Evolutionary conservation across 2,888 invertebrate genomes (phyloP).

Genomic region (Polyploca ridens): DNA sequence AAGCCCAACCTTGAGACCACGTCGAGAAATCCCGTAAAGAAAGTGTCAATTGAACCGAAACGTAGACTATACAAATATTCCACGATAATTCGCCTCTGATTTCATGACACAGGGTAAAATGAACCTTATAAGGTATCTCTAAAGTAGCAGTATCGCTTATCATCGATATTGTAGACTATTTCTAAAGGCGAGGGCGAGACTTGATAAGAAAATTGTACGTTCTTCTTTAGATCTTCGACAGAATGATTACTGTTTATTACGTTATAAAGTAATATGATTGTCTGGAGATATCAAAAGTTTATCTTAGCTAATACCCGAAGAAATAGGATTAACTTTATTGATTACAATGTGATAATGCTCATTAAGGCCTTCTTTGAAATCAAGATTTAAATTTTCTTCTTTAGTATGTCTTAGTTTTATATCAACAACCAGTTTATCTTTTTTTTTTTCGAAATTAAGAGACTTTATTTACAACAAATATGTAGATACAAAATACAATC

Average conservation of each 20-base stretch:
- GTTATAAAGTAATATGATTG: neutral
- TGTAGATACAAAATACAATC: no score
- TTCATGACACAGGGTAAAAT: neutral
- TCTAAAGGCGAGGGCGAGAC: neutral
- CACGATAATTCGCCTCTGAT: neutral
- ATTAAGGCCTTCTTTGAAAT: no score
- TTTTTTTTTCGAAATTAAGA: no score
- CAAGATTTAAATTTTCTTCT: no score
- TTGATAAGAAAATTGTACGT: neutral
- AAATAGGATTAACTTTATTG: no score
- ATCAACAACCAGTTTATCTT: no score
- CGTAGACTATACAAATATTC: neutral
- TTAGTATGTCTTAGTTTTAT: no score
- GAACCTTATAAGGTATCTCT: neutral
- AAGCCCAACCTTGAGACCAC: constrained; percentile 1
- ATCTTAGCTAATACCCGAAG: no score
- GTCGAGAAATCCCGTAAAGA: neutral
- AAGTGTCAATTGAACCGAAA: constrained; percentile 1
- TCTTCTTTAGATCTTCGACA: neutral
- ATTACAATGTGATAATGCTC: no score
- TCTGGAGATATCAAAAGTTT: neutral
- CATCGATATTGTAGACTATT: neutral
- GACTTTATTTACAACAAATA: no score
- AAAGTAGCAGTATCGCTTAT: neutral
- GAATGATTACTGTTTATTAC: constrained; percentile 1